Base-by-base conservation (phyloP, 2,888 invertebrate genomes). In the Hipparchia sbordonii region DNA sequence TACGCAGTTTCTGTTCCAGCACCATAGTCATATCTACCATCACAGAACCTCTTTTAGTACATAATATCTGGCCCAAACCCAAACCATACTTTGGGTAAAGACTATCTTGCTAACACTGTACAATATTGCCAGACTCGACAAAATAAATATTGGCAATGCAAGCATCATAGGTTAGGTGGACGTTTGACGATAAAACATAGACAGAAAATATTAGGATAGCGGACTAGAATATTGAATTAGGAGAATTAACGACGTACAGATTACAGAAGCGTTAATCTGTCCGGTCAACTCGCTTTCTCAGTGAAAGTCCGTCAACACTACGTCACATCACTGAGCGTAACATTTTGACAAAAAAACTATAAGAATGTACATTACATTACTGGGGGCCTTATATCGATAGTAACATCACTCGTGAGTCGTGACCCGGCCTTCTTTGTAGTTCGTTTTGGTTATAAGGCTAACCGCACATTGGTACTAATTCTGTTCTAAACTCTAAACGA, bases 271-370 rank as follows among this genome's bases (percentile, higher is more conserved):
- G 77, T 72, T 75, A 72, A 77, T 77, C 77, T 73, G 71, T 77
- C 72, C 74, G 46, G 70, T 65, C 51, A 69, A 70, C 78, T 77
- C 67, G 78, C 82, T 81, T 82, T 82, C 80, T 72, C 61, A 81
- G 82, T 79, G 82, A 83, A 83, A 83, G 82, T 82, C 60, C 59
- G 73, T 65, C 69, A 73, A 74, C 70, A 72, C 23, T 51, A 56
- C 59, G 45, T 46, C 39, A n/a, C 54, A 73, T 72, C 62, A 51
- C 68, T 45, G 57, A 48, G 45, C 59, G 57, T 67, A 59, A 65
- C 10, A 48, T 67, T 67, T 60, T 60, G 33, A 61, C 57, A 48
- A 62, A 68, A 70, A 73, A 65, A 56, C 45, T 52, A 68, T 72
- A 65, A 65, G 65, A 33, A 51, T 13, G 57, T 23, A 13, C 9